phyloP scores from a whole-genome alignment of 2,888 invertebrate species.

The Lathronympha strigana region DNA sequence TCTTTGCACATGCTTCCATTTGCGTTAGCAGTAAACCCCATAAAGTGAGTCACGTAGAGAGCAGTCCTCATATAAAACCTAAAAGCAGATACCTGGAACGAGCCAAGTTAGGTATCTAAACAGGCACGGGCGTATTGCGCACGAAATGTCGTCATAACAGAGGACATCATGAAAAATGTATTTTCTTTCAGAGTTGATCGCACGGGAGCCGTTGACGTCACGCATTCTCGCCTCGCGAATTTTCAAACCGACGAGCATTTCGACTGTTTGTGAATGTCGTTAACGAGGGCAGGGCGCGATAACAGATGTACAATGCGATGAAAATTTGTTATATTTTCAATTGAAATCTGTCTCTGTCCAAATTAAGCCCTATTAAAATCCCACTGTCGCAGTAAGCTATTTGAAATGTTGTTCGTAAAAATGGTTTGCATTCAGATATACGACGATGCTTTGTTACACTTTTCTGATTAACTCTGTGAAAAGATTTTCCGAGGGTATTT shows the following conservation, averaged over 20 bases:
- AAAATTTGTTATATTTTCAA: slow-evolving; percentile 34
- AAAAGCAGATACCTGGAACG: slow-evolving; percentile 46
- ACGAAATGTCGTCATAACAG: slow-evolving; percentile 54
- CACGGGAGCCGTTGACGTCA: slow-evolving; percentile 62
- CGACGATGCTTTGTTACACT: background rate
- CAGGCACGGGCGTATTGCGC: slow-evolving; percentile 51
- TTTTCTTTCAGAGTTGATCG: slow-evolving; percentile 62
- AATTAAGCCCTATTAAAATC: slow-evolving; percentile 26
- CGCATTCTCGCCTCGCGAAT: slow-evolving; percentile 50
- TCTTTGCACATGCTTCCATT: slow-evolving; percentile 28
- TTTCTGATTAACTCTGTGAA: background rate
- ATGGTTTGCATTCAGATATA: slow-evolving; percentile 18
- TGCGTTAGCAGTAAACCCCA: slow-evolving; percentile 18
- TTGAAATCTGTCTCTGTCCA: slow-evolving; percentile 21
- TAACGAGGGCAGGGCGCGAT: slow-evolving; percentile 41
- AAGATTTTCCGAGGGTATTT: background rate
- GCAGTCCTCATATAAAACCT: slow-evolving; percentile 46
- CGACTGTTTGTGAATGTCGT: slow-evolving; percentile 45
- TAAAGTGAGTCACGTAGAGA: slow-evolving; percentile 31
- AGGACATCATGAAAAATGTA: slow-evolving; percentile 63
- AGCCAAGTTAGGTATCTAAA: slow-evolving; percentile 45
- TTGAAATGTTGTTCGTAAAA: slow-evolving; percentile 25
- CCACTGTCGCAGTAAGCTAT: slow-evolving; percentile 13
- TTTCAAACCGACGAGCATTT: slow-evolving; percentile 43
- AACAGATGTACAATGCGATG: slow-evolving; percentile 36